Conservation (phyloP, 92 coral and sea anemone genomes). For the Epizoanthus scotinus region DNA sequence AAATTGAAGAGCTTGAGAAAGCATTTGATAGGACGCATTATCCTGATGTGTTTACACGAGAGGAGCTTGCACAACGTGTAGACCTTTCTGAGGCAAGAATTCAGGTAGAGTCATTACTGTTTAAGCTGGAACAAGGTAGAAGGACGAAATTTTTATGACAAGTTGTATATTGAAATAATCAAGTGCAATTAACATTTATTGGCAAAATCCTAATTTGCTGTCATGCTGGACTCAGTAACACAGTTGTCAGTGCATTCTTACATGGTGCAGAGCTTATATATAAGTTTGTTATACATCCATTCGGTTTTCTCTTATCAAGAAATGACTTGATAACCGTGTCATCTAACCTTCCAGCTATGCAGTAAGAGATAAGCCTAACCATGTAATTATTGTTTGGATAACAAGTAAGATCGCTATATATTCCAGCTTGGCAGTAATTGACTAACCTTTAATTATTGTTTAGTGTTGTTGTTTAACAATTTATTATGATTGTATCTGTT, state of each 20-base stretch:
- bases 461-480: conserved; percentile 6
- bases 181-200: background rate
- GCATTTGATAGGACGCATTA: conserved; percentile 95
- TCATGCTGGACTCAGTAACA: background rate
- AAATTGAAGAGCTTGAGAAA: conserved; percentile 92
- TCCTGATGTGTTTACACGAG: conserved; percentile 96
- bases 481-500: background rate
- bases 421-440: conserved; percentile 94
- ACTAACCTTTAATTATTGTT: conserved; percentile 62
- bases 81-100: conserved; percentile 98
- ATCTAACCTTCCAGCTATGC: conserved; percentile 32
- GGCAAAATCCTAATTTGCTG: conserved; percentile 3
- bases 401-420: conserved; percentile 11
- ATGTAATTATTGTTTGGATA: conserved; percentile 24
- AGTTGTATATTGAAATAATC: background rate
- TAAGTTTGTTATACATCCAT: too few species aligned
- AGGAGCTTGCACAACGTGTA: conserved; percentile 88
- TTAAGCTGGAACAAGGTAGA: conserved; percentile 68
- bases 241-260: background rate
- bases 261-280: too few species aligned
- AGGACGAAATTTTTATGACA: background rate
- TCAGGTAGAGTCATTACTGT: conserved; percentile 93
- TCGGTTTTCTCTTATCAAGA: conserved; percentile 8
- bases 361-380: conserved; percentile 34
- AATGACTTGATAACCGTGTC: conserved; percentile 1